These are phyloP conservation scores for Antennarius striatus DNA, from an alignment of 2,113 vertebrate species.

Conservation along the genomic window DNA sequence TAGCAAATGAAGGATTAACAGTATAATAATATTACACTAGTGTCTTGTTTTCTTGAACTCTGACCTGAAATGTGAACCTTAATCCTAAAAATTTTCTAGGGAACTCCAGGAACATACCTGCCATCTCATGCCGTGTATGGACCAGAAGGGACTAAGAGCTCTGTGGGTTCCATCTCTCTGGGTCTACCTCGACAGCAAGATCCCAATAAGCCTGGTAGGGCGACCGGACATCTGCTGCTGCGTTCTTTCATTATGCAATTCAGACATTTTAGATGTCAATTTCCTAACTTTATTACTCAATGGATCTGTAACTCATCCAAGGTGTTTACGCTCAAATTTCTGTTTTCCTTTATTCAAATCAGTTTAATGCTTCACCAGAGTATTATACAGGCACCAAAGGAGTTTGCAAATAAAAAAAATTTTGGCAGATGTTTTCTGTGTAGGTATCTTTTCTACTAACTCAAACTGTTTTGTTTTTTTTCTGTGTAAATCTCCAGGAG, in stretches of 20 bases:
- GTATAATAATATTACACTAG: background rate
- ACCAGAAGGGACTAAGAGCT: constrained; percentile 88
- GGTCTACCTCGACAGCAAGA: constrained; percentile 95
- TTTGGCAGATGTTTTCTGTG: no score
- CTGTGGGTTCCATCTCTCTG: constrained; percentile 94
- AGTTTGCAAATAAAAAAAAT: no score
- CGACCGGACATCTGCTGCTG: no score
- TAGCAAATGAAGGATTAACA: background rate
- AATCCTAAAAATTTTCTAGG: constrained; percentile 76
- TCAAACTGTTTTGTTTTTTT: background rate
- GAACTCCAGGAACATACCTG: constrained; percentile 95
- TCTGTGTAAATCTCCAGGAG: constrained; percentile 71
- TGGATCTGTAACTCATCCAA: no score
- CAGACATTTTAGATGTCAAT: background rate
- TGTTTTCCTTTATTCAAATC: no score
- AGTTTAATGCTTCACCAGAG: no score
- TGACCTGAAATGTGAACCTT: constrained; percentile 18
- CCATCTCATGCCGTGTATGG: constrained; percentile 89
- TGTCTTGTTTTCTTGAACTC: constrained; percentile 9
- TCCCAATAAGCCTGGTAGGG: constrained; percentile 88
- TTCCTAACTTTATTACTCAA: background rate
- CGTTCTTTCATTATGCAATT: background rate
- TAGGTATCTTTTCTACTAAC: background rate
- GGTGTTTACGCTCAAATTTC: no score
- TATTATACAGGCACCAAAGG: no score